A percentile compares a stretch with the other conserved stretches of the same genome.
phyloP scores from a whole-genome alignment of 2,113 vertebrate species.

The Atractosteus spatula region DNA sequence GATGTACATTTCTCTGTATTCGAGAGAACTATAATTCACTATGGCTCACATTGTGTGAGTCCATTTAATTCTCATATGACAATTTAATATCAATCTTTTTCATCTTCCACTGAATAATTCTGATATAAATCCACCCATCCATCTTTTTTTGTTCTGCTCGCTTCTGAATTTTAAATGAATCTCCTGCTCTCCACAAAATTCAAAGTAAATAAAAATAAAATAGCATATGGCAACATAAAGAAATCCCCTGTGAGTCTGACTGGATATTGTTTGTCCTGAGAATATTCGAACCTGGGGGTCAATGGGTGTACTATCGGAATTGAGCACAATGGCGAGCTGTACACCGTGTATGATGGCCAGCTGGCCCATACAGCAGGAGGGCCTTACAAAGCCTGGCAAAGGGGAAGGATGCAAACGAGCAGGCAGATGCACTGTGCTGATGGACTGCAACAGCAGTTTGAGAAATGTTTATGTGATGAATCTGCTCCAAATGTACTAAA shows the following conservation, averaged over 20 bases:
- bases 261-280: conserved; percentile 19
- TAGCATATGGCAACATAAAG: neutral
- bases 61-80: too few relatives aligned
- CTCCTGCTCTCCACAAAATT: too few relatives aligned
- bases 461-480: neutral
- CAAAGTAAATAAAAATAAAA: neutral
- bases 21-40: too few relatives aligned
- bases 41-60: too few relatives aligned
- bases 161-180: too few relatives aligned
- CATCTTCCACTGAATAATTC: too few relatives aligned
- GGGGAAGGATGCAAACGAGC: neutral
- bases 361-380: conserved; percentile 31
- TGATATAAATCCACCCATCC: too few relatives aligned
- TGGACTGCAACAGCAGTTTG: neutral
- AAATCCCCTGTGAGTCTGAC: conserved; percentile 14
- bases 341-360: conserved; percentile 16
- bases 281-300: conserved; percentile 18
- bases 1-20: too few relatives aligned
- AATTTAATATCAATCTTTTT: too few relatives aligned
- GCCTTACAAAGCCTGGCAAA: neutral
- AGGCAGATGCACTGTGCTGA: neutral
- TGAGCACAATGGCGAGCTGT: conserved; percentile 13
- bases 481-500: neutral
- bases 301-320: conserved; percentile 33
- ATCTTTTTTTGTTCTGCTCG: too few relatives aligned